These are phyloP conservation scores for Enteromius trimaculatus DNA, from an alignment of 2,797 vertebrate species.

Conservation along the genomic window DNA sequence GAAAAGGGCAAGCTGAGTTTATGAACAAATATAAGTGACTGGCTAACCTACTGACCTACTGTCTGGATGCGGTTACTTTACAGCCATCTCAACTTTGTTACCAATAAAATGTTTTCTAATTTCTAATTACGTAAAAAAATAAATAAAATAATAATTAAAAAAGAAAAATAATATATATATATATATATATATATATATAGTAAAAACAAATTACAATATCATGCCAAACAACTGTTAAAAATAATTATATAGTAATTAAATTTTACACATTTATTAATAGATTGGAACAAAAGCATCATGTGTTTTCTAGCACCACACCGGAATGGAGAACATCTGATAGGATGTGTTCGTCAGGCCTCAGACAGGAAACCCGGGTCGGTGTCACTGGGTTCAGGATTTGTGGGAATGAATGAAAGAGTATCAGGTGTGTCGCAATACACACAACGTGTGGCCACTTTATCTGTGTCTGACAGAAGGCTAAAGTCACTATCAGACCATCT, in stretches of 20 bases:
- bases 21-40: constrained; percentile 30
- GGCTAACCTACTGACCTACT: constrained; percentile 36
- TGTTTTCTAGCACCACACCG: background rate
- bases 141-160: no score
- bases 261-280: background rate
- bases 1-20: constrained; percentile 32
- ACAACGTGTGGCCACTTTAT: constrained; percentile 64
- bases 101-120: background rate
- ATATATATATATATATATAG: background rate
- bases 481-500: constrained; percentile 58
- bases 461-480: constrained; percentile 61
- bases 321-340: constrained; percentile 20
- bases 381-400: constrained; percentile 49
- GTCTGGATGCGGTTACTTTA: background rate
- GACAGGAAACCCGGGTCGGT: constrained; percentile 46
- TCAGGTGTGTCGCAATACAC: constrained; percentile 55
- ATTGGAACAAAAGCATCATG: background rate
- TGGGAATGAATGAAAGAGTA: constrained; percentile 55
- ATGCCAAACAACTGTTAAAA: background rate
- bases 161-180: no score
- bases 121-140: background rate
- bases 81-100: background rate
- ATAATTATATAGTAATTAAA: background rate
- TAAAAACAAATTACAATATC: background rate
- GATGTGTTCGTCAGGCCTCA: constrained; percentile 23